phyloP scores from a whole-genome alignment of 30 jellyfish, hydroid and myxozoan genomes.

The Clytia hemisphaerica region DNA sequence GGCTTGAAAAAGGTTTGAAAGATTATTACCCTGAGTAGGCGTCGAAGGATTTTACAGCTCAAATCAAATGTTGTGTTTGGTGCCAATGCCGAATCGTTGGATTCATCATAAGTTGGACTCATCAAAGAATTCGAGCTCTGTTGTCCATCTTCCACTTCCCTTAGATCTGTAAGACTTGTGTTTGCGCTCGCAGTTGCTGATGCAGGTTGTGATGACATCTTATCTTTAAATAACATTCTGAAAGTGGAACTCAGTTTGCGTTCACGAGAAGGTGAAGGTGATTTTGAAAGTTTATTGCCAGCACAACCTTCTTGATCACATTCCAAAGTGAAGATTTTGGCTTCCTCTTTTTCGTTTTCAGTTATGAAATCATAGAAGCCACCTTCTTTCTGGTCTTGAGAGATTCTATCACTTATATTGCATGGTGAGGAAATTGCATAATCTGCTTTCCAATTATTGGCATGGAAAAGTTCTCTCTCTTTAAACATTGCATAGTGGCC shows the following conservation, averaged over 20 bases:
- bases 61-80: slow-evolving; percentile 34
- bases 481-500: slow-evolving; percentile 66
- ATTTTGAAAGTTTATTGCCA: not conserved
- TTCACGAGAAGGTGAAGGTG: not conserved
- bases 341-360: slow-evolving; percentile 19
- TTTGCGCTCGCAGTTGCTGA: not conserved
- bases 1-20: not conserved
- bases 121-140: not conserved
- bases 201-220: not conserved
- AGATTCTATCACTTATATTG: not conserved
- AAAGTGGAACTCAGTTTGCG: not conserved
- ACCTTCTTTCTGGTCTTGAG: not conserved
- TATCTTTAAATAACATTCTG: not conserved
- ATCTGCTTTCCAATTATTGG: slow-evolving; percentile 17
- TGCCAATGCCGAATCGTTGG: slow-evolving; percentile 39
- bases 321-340: slow-evolving; percentile 1
- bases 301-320: not conserved
- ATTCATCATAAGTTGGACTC: not conserved
- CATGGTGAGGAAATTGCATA: slow-evolving; percentile 14
- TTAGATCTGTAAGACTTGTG: not conserved
- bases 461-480: slow-evolving; percentile 16
- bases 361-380: slow-evolving; percentile 10
- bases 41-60: slow-evolving; percentile 58
- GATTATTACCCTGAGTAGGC: slow-evolving; percentile 53
- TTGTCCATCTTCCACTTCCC: not conserved